Base-by-base conservation (phyloP, 2,888 invertebrate genomes). In the Epistrophe grossulariae region DNA sequence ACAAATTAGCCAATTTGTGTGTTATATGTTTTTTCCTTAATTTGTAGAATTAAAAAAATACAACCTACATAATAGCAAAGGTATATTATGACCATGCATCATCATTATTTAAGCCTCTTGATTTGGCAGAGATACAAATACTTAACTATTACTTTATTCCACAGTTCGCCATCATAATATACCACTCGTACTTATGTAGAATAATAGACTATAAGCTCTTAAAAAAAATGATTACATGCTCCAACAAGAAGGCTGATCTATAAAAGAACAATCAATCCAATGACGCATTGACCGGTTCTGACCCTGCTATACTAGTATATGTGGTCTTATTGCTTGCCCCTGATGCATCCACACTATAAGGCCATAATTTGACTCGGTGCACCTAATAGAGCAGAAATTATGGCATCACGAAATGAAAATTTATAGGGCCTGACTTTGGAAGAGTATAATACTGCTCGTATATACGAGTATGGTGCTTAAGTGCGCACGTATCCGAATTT, bases 381-480 rank as follows among this genome's bases (percentile, higher is more conserved):
- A 79, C 82, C 82, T 82, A 87, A 82, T 87, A 82, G 85, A 87
- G 82, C 77, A 87, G 79, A 76, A 87, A 87, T 87, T 87, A 87
- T 87, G 85, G 85, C 85, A 87, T 87, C 85, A 87, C 85, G 85
- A 87, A 87, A 87, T 82, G 81, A 87, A 52, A 87, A 87, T 87
- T 87, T 87, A 87, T 87, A 71, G 80, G 28, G 52, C 85, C n/a
- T 52, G 62, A 68, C 24, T 70, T 38, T 38, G 40, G 35, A 50
- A 24, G 64, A 82, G 70, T 24, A n/a, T n/a, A n/a, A n/a, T n/a
- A n/a, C n/a, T n/a, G n/a, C n/a, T n/a, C n/a, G n/a, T 24, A 24
- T 24, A 24, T 24, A 24, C 24, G 24, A 24, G 3, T 24, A 55
- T 52, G 73, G 50, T 57, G 57, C 79, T 74, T 85, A 81, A 76